Evolutionary conservation across 2,888 invertebrate genomes (phyloP).

Genomic region (Loripinus fragilis): DNA sequence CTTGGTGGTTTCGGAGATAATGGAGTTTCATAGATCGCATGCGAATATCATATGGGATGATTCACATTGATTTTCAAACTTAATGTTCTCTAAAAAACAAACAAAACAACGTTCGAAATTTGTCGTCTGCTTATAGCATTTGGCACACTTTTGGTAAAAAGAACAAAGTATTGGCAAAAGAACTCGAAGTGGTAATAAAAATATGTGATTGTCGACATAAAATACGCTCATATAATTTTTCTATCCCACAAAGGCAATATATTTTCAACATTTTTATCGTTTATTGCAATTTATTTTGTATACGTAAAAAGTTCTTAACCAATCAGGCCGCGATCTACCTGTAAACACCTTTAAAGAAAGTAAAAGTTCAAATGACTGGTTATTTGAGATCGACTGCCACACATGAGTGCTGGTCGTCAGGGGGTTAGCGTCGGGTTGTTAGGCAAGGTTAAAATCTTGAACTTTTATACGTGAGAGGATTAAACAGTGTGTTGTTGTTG

Average conservation of each 20-base stretch:
- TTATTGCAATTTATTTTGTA: too few relatives aligned
- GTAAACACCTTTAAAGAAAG: conserved; percentile 10
- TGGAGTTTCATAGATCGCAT: too few relatives aligned
- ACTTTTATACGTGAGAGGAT: conserved; percentile 1
- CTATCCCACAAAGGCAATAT: background rate
- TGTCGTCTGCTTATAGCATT: too few relatives aligned
- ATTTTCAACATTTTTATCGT: background rate
- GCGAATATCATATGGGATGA: too few relatives aligned
- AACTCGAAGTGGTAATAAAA: conserved; percentile 6
- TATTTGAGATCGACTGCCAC: background rate
- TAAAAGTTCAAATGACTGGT: background rate
- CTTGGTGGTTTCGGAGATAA: too few relatives aligned
- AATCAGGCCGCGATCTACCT: background rate
- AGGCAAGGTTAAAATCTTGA: background rate
- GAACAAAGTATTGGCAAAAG: conserved; percentile 11
- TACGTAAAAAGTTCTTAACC: background rate
- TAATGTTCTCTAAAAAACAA: too few relatives aligned
- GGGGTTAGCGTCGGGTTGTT: conserved; percentile 27
- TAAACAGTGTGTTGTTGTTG: background rate
- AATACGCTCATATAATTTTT: background rate
- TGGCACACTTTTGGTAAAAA: too few relatives aligned
- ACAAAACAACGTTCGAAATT: too few relatives aligned
- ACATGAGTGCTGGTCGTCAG: conserved; percentile 1
- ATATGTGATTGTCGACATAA: background rate
- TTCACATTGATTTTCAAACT: too few relatives aligned